These are phyloP conservation scores for Himalopsyche tibetana DNA, from an alignment of 2,888 invertebrate species.

Conservation along the genomic window DNA sequence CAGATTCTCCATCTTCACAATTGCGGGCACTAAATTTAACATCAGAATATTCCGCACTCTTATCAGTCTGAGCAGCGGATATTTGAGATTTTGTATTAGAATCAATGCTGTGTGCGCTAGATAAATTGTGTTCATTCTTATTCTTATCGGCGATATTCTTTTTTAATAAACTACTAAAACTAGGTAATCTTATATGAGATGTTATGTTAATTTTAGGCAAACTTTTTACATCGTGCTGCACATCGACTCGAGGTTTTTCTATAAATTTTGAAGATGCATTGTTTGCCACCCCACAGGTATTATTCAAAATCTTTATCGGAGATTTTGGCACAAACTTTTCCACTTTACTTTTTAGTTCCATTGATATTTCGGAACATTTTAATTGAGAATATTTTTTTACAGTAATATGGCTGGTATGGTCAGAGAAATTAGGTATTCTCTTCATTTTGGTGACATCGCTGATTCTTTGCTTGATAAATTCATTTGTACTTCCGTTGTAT, in stretches of 20 bases:
- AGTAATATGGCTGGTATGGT: conserved; percentile 3
- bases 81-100: not conserved
- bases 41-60: not conserved
- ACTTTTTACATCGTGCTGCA: conserved; percentile 36
- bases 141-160: not conserved
- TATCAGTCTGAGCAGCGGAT: not conserved
- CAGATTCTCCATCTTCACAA: not conserved
- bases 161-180: conserved; percentile 55
- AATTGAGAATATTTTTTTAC: conserved; percentile 1
- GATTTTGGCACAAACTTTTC: conserved; percentile 37
- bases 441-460: conserved; percentile 5
- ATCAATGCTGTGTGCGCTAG: not conserved
- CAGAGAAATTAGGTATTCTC: conserved; percentile 4
- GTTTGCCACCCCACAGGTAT: not conserved
- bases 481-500: not conserved
- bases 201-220: conserved; percentile 43
- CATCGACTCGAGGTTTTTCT: not conserved
- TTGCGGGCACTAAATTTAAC: not conserved
- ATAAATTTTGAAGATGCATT: not conserved
- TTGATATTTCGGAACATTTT: not conserved
- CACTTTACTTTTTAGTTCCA: not conserved
- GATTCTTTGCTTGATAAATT: not conserved
- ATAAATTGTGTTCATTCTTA: not conserved
- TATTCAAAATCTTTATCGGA: conserved; percentile 36
- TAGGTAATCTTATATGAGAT: conserved; percentile 52